These are phyloP conservation scores for Habrosyne pyritoides DNA, from an alignment of 2,888 invertebrate species.

Conservation along the genomic window DNA sequence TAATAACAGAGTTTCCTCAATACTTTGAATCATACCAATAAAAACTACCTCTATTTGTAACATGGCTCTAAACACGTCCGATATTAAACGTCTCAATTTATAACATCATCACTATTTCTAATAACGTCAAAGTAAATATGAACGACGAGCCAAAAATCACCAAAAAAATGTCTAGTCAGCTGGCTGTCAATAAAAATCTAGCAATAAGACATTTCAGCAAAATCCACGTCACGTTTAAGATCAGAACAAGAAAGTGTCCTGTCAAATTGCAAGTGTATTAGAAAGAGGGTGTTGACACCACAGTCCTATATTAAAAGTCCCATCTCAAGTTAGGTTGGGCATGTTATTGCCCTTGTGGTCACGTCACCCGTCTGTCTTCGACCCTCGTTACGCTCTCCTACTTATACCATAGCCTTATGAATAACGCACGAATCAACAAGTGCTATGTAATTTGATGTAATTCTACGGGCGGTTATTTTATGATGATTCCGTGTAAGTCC, in stretches of 20 bases:
- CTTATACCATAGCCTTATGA: constrained; percentile 28
- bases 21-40: too few relatives aligned
- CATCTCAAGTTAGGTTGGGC: constrained; percentile 50
- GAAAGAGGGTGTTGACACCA: constrained; percentile 45
- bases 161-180: background rate
- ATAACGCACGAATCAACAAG: constrained; percentile 56
- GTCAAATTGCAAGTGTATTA: constrained; percentile 49
- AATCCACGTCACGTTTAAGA: constrained; percentile 32
- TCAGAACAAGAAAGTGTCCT: constrained; percentile 39
- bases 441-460: constrained; percentile 40
- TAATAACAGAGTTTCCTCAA: too few relatives aligned
- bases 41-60: too few relatives aligned
- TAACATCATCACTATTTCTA: background rate
- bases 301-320: constrained; percentile 64
- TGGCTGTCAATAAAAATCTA: constrained; percentile 1
- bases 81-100: background rate
- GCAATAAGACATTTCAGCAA: constrained; percentile 19
- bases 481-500: constrained; percentile 6
- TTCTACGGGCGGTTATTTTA: background rate
- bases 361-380: constrained; percentile 56
- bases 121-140: background rate
- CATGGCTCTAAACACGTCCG: too few relatives aligned
- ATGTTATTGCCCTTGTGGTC: constrained; percentile 53
- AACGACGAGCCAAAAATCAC: background rate
- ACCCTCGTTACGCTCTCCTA: constrained; percentile 55